Evolutionary conservation across 1,140 invertebrate genomes (phyloP).

Genomic region (Ceratosolen fusciceps): DNA sequence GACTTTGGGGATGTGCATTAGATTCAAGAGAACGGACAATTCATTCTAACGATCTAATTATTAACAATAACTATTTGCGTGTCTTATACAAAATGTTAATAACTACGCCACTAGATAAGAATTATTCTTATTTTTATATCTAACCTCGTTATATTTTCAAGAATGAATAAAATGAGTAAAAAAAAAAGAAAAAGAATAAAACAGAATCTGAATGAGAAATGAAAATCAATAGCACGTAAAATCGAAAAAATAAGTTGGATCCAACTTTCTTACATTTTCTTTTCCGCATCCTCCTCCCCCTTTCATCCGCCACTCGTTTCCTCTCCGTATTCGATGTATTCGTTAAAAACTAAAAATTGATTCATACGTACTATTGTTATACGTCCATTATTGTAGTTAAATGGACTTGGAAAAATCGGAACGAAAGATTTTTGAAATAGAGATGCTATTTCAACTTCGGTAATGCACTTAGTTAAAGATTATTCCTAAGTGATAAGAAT

Average conservation of each 20-base stretch:
- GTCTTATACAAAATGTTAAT: no score
- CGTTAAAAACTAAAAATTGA: neutral
- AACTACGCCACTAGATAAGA: no score
- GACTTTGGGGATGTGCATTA: no score
- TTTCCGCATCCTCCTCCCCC: no score
- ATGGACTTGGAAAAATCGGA: neutral
- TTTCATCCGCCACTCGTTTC: neutral
- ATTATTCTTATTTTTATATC: no score
- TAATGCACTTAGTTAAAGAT: no score
- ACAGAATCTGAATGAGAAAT: neutral
- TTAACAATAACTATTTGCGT: no score
- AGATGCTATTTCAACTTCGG: neutral
- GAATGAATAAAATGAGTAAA: neutral
- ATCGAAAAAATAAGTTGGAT: neutral
- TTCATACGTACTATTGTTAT: neutral
- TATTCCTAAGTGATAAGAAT: no score
- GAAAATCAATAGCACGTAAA: neutral
- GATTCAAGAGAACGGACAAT: no score
- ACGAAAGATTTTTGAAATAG: neutral
- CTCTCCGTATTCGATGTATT: neutral
- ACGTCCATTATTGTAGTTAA: neutral
- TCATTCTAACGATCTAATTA: no score
- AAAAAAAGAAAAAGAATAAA: no score
- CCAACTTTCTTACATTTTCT: neutral
- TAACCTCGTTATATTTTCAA: neutral